Percentiles rank a stretch among this genome's conserved stretches.
Evolutionary conservation across 2,797 vertebrate species (phyloP).

Genomic region (Enteromius afrohamiltoni): DNA sequence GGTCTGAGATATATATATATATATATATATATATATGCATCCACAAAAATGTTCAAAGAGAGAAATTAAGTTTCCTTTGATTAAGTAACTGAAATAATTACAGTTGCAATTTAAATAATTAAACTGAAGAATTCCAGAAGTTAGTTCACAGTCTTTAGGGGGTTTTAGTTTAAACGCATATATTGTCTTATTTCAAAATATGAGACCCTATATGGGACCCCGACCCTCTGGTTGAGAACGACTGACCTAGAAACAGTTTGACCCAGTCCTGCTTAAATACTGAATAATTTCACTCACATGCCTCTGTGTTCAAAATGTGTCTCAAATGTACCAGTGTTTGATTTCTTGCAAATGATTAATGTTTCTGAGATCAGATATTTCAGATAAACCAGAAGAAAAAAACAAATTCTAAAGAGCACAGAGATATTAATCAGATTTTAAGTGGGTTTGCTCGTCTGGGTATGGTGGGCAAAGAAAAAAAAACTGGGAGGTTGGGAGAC

Average conservation of each 20-base stretch:
- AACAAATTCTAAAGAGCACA: not conserved
- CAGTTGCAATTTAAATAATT: not conserved
- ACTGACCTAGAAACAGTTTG: constrained; percentile 1
- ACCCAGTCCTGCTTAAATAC: constrained; percentile 17
- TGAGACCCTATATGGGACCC: no score
- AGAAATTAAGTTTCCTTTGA: not conserved
- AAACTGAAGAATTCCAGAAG: not conserved
- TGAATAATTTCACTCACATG: constrained; percentile 23
- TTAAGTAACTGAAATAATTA: not conserved
- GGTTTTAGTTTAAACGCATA: not conserved
- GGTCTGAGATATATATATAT: not conserved
- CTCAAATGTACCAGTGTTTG: not conserved
- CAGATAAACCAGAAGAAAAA: not conserved
- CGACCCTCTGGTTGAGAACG: not conserved
- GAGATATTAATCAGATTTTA: not conserved
- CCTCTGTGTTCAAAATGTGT: not conserved
- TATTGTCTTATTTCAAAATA: not conserved
- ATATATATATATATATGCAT: not conserved
- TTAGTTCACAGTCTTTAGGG: not conserved
- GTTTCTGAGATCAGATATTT: not conserved
- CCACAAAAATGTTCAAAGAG: not conserved
- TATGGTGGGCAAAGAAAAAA: not conserved
- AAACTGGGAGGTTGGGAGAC: constrained; percentile 23
- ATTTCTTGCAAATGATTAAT: not conserved
- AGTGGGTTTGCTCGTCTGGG: not conserved